phyloP scores from a whole-genome alignment of 2,113 vertebrate genomes.

The Fukomys damarensis region DNA sequence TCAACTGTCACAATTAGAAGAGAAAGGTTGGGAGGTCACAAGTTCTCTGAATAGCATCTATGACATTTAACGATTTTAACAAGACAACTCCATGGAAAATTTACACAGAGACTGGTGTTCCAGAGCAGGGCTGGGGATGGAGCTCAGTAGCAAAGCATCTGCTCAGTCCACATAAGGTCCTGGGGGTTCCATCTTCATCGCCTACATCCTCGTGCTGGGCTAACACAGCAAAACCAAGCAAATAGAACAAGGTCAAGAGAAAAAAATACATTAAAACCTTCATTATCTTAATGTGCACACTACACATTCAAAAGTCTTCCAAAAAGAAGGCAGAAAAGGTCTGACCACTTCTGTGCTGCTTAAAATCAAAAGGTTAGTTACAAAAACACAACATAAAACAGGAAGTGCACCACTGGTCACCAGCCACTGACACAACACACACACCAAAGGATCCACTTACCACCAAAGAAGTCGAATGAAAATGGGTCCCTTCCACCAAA shows the following conservation, averaged over 20 bases:
- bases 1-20: neutral
- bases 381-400: too few relatives aligned
- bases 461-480: constrained; percentile 94
- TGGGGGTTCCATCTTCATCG: neutral
- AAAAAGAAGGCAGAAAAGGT: neutral
- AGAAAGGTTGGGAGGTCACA: neutral
- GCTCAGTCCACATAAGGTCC: neutral
- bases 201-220: accelerated
- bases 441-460: constrained; percentile 82
- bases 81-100: neutral
- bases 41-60: neutral
- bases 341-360: neutral
- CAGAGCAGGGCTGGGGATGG: neutral
- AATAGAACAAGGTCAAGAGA: accelerated
- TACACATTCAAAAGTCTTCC: neutral
- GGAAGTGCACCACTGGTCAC: neutral
- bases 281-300: too few relatives aligned
- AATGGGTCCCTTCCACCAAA: constrained; percentile 97
- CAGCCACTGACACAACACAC: accelerated
- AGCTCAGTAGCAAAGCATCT: neutral
- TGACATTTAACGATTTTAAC: too few relatives aligned
- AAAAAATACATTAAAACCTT: neutral
- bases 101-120: neutral
- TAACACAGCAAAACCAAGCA: neutral
- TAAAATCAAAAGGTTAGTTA: neutral